These are phyloP conservation scores for Enchytraeus crypticus DNA, from an alignment of 2,888 invertebrate genomes.

Conservation along the genomic window DNA sequence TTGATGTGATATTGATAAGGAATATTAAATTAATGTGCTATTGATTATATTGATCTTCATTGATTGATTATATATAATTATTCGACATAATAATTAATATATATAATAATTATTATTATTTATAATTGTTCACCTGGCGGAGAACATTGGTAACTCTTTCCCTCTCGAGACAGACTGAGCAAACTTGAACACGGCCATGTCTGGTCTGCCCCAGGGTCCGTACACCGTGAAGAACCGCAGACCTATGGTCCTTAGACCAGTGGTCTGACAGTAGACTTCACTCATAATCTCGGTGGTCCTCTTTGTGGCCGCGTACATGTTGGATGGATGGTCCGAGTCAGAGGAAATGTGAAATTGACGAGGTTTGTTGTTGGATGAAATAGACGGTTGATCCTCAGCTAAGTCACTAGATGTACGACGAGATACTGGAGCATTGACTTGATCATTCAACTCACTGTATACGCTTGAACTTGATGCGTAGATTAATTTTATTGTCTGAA, in stretches of 20 bases:
- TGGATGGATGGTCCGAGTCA: slow-evolving; percentile 20
- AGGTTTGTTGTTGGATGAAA: too few relatives aligned
- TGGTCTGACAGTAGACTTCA: slow-evolving; percentile 19
- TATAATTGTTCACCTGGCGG: slow-evolving; percentile 16
- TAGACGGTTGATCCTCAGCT: too few relatives aligned
- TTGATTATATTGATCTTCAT: too few relatives aligned
- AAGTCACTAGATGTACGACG: too few relatives aligned
- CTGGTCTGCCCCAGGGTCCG: slow-evolving; percentile 29
- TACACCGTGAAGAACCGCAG: slow-evolving; percentile 31
- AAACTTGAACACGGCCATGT: slow-evolving; percentile 29
- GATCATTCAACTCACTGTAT: slow-evolving; percentile 22
- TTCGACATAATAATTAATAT: too few relatives aligned
- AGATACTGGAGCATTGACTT: background rate
- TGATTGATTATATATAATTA: too few relatives aligned
- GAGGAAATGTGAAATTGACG: slow-evolving; percentile 18
- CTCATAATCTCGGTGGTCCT: slow-evolving; percentile 23
- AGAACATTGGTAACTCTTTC: slow-evolving; percentile 19
- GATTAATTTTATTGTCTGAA: slow-evolving; percentile 20
- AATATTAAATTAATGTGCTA: too few relatives aligned
- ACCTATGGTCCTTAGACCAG: slow-evolving; percentile 18
- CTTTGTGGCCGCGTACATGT: slow-evolving; percentile 30
- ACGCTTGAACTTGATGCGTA: slow-evolving; percentile 30
- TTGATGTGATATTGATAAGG: too few relatives aligned
- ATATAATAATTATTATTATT: too few relatives aligned
- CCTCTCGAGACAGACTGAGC: slow-evolving; percentile 16